A percentile compares a stretch with the other conserved stretches of the same genome.
These are phyloP conservation scores for Hymenochirus boettgeri DNA, from an alignment of 2,113 vertebrate species.

Conservation along the genomic window DNA sequence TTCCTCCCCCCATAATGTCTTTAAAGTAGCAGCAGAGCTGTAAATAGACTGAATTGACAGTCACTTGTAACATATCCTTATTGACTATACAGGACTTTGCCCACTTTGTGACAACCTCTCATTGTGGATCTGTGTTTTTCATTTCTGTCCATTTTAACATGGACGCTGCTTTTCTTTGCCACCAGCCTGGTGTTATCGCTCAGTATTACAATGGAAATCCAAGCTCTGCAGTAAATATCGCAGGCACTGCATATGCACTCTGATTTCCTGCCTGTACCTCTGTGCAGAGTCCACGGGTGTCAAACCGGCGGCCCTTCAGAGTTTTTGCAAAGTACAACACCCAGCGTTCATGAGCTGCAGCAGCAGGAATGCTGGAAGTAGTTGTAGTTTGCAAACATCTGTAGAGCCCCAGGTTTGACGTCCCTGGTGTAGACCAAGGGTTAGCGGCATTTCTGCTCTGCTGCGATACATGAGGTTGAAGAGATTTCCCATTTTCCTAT, in stretches of 20 bases:
- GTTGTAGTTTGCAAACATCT: too few species aligned
- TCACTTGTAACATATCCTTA: constrained; percentile 20
- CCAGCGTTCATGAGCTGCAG: too few species aligned
- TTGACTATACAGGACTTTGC: background rate
- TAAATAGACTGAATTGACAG: background rate
- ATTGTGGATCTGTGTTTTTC: constrained; percentile 47
- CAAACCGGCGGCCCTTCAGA: too few species aligned
- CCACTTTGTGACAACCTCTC: background rate
- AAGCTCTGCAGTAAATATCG: constrained; percentile 57
- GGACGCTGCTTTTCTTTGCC: constrained; percentile 26
- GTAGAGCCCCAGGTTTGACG: too few species aligned
- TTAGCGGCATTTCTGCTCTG: constrained; percentile 48
- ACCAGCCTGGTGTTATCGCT: constrained; percentile 48
- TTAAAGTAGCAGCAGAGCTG: constrained; percentile 58
- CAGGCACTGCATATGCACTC: constrained; percentile 51
- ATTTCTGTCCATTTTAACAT: constrained; percentile 40
- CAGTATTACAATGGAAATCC: constrained; percentile 71
- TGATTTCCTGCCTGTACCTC: constrained; percentile 47
- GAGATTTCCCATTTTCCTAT: constrained; percentile 57
- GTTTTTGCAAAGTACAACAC: too few species aligned
- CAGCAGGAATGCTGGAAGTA: too few species aligned
- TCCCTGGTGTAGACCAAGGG: constrained; percentile 52
- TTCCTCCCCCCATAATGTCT: constrained; percentile 56
- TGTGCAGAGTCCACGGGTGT: too few species aligned
- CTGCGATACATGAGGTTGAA: constrained; percentile 40